Base-by-base conservation (phyloP, 1,140 invertebrate genomes). In the Macrobrachium nipponense region DNA sequence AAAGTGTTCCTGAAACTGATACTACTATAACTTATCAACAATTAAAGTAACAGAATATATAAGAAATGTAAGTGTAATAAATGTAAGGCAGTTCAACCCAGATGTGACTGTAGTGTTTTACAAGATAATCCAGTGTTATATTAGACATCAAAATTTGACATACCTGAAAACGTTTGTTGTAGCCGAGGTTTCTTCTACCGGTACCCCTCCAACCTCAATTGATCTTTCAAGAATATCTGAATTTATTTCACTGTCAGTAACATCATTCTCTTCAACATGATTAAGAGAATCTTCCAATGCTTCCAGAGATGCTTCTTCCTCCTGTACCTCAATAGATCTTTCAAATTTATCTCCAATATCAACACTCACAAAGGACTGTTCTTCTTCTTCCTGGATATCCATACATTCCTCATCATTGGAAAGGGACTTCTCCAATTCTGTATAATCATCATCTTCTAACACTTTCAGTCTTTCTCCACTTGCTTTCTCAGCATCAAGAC, bases 401-500 rank as follows among this genome's bases (percentile, higher is more conserved):
- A 10, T 44, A 44, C n/a, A 17, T 11, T 43, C n/a, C 14, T 82
- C 58, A 20, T 62, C 43, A 70, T 70, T 10, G 0, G 51, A 51
- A 51, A 51, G 51, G 51, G 8, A 8, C 20, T 36, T 70, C 68
- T 36, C 36, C 68, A 17, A 14, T 36, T 70, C 66, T 27, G 23
- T 15, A 70, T 10, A 15, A 10, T 15, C 80, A n/a, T 64, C 27
- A 15, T 51, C 23, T 14, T 62, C 70, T 8, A n/a, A 15, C 0
- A 51, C 36, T 18, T 20, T n/a, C 51, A 64, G 70, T 20, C 20
- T 14, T 20, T 75, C 72, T 8, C 14, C 64, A 20, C 17, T n/a
- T 27, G 58, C 75, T n/a, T 27, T 43, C 61, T 79, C 82, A 51
- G 15, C 51, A 43, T 78, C 82, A n/a, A 60, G 44, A 5, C 11